These are phyloP conservation scores for Zeuzera pyrina DNA, from an alignment of 2,888 invertebrate species.

Conservation along the genomic window DNA sequence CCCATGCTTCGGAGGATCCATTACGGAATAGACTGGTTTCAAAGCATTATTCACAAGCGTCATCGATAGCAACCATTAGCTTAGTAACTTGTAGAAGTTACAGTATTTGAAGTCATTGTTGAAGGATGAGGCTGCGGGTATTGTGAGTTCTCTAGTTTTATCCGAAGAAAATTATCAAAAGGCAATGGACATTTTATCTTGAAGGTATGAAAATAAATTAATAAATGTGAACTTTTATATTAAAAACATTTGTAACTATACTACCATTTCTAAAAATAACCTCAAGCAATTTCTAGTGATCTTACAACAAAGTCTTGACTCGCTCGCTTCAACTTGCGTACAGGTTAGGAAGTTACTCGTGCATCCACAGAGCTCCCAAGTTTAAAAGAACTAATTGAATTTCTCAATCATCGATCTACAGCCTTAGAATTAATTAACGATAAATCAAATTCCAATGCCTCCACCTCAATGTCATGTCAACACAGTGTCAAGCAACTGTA, in stretches of 20 bases:
- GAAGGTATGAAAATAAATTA: not conserved
- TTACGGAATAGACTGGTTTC: no score
- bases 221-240: not conserved
- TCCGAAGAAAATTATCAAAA: not conserved
- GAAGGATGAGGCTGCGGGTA: not conserved
- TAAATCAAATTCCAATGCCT: not conserved
- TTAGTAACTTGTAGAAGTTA: not conserved
- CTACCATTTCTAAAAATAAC: not conserved
- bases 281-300: not conserved
- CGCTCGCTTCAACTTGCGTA: not conserved
- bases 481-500: not conserved
- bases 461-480: not conserved
- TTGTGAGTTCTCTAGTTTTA: not conserved
- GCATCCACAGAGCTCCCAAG: not conserved
- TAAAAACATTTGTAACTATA: no score
- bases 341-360: not conserved
- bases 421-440: conserved; percentile 1
- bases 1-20: no score
- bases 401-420: not conserved
- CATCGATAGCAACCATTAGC: no score
- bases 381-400: not conserved
- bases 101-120: not conserved
- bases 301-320: not conserved
- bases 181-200: not conserved
- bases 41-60: no score